phyloP scores from a whole-genome alignment of 2,113 vertebrate species.

The Trogon surrucura region DNA sequence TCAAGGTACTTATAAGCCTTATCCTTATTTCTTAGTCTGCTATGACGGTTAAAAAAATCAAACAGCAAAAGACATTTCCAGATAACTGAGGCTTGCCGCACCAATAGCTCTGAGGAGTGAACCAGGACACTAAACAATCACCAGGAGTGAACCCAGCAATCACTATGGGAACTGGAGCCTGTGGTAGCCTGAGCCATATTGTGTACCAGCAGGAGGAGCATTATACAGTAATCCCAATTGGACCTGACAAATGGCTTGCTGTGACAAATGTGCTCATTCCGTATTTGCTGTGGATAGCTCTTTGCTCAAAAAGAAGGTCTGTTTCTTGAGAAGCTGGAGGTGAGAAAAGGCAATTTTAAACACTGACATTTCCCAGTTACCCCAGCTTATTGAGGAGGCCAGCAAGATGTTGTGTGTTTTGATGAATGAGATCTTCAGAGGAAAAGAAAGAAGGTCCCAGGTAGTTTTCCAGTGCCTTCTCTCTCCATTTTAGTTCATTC shows the following conservation, averaged over 20 bases:
- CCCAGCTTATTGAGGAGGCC: not conserved
- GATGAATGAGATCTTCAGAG: not conserved
- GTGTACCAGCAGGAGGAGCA: constrained; percentile 32
- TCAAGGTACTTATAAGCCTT: not conserved
- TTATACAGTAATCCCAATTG: constrained; percentile 31
- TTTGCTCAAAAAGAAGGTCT: not conserved
- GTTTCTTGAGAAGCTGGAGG: constrained; percentile 23
- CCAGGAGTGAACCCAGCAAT: not conserved
- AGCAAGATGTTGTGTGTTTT: not conserved
- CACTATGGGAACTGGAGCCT: not conserved
- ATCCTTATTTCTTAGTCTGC: not conserved
- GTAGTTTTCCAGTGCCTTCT: not conserved
- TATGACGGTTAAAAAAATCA: not conserved
- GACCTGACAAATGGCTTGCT: constrained; percentile 32
- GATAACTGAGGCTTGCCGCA: not conserved
- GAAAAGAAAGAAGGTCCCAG: not conserved
- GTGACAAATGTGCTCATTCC: constrained; percentile 37
- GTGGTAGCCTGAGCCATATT: constrained; percentile 1
- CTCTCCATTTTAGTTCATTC: not conserved
- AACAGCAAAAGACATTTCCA: not conserved
- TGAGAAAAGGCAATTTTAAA: constrained; percentile 41
- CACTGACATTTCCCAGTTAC: not conserved
- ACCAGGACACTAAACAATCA: not conserved
- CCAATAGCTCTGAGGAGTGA: not conserved
- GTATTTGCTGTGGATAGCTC: constrained; percentile 8